phyloP scores from a whole-genome alignment of 2,797 vertebrate species.

The Sciurus carolinensis region DNA sequence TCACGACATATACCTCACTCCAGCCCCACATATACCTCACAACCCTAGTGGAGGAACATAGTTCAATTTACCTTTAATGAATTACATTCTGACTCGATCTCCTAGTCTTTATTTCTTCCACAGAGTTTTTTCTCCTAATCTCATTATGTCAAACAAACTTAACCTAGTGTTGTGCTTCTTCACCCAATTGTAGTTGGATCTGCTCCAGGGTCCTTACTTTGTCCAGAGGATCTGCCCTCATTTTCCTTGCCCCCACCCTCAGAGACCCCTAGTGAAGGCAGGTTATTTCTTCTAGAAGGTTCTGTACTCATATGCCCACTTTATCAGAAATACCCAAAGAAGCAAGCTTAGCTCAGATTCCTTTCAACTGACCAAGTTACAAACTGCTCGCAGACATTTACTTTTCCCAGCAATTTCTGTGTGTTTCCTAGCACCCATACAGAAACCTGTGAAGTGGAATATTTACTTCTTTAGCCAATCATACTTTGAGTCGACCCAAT shows the following conservation, averaged over 20 bases:
- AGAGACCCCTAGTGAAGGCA: neutral
- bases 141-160: neutral
- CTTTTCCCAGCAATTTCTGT: constrained; percentile 17
- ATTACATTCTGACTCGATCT: neutral
- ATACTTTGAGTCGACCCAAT: neutral
- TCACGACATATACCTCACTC: neutral
- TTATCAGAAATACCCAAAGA: neutral
- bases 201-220: neutral
- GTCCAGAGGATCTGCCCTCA: neutral
- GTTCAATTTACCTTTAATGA: neutral
- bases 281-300: neutral
- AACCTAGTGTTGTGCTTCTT: constrained; percentile 7
- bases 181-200: neutral
- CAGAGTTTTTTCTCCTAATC: neutral
- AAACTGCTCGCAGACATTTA: constrained; percentile 2
- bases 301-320: neutral
- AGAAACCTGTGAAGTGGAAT: neutral
- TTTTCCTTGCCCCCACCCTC: neutral
- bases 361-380: neutral
- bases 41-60: neutral
- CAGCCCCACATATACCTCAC: neutral
- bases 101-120: neutral
- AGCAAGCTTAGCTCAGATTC: neutral
- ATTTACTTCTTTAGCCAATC: neutral
- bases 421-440: neutral